These are phyloP conservation scores for Cyanoderma ruficeps DNA, from an alignment of 2,113 vertebrate species.

Conservation along the genomic window DNA sequence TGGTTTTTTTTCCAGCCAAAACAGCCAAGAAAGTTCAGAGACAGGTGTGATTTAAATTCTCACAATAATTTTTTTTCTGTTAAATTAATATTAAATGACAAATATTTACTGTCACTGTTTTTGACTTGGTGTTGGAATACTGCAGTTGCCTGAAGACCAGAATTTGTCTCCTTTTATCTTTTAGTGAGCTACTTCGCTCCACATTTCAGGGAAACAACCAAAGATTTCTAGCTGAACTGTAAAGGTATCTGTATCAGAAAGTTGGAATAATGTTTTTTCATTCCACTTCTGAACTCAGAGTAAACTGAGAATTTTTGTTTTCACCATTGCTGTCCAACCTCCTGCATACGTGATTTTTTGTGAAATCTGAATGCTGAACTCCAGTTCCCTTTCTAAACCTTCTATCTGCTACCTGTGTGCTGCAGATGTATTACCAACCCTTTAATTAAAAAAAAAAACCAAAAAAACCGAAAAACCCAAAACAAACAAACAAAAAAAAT, in stretches of 20 bases:
- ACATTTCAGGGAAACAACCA: neutral
- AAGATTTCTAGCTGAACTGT: neutral
- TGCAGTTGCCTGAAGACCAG: neutral
- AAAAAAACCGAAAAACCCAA: neutral
- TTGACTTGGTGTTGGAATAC: neutral
- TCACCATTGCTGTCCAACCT: neutral
- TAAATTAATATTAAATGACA: neutral
- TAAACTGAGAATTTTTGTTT: neutral
- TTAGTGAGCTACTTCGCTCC: neutral
- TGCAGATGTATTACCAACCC: neutral
- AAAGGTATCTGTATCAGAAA: neutral
- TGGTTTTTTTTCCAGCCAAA: neutral
- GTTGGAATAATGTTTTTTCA: neutral
- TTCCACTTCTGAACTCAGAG: neutral
- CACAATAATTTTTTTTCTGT: neutral
- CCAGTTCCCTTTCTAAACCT: neutral
- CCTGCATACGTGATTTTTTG: neutral
- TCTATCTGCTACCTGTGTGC: neutral
- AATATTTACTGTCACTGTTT: neutral
- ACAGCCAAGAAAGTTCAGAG: neutral
- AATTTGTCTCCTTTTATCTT: neutral
- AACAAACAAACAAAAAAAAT: neutral
- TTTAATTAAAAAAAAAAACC: neutral
- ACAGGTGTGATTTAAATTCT: neutral
- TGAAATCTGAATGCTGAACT: neutral